phyloP scores from a whole-genome alignment of 2,888 invertebrate genomes.

The Melieria omissa region DNA sequence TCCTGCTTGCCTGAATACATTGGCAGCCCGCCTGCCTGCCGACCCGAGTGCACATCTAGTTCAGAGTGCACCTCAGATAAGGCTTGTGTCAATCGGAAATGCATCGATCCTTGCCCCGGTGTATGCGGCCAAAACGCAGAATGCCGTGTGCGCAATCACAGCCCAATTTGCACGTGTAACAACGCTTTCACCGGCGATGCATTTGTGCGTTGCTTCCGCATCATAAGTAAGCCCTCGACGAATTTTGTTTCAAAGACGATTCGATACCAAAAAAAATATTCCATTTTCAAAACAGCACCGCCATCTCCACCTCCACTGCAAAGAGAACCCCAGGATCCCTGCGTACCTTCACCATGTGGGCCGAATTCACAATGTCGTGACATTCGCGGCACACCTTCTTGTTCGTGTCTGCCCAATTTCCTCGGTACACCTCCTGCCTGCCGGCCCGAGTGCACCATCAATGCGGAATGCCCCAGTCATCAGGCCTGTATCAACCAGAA shows the following conservation, averaged over 20 bases:
- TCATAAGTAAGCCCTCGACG: constrained; percentile 60
- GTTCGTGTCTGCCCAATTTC: constrained; percentile 78
- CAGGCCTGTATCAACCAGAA: constrained; percentile 80
- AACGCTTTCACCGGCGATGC: constrained; percentile 72
- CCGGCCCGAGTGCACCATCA: constrained; percentile 81
- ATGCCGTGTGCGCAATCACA: constrained; percentile 78
- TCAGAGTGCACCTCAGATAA: constrained; percentile 76
- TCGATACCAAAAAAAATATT: not conserved
- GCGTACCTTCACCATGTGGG: constrained; percentile 80
- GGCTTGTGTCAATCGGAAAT: constrained; percentile 77
- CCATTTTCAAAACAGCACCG: constrained; percentile 33
- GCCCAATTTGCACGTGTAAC: constrained; percentile 82
- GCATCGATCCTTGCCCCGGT: constrained; percentile 77
- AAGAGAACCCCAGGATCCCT: constrained; percentile 70
- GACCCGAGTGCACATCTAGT: constrained; percentile 79
- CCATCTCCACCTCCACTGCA: constrained; percentile 53
- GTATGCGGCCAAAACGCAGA: constrained; percentile 79
- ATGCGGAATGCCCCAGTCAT: constrained; percentile 76
- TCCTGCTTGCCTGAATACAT: constrained; percentile 75
- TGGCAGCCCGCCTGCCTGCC: constrained; percentile 72
- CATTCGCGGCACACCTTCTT: constrained; percentile 69
- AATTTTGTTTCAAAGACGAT: not conserved
- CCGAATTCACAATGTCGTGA: constrained; percentile 76
- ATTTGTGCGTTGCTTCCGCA: constrained; percentile 68
- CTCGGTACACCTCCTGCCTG: constrained; percentile 80